phyloP scores from a whole-genome alignment of 2,113 vertebrate genomes.

The Nyctereutes procyonoides region DNA sequence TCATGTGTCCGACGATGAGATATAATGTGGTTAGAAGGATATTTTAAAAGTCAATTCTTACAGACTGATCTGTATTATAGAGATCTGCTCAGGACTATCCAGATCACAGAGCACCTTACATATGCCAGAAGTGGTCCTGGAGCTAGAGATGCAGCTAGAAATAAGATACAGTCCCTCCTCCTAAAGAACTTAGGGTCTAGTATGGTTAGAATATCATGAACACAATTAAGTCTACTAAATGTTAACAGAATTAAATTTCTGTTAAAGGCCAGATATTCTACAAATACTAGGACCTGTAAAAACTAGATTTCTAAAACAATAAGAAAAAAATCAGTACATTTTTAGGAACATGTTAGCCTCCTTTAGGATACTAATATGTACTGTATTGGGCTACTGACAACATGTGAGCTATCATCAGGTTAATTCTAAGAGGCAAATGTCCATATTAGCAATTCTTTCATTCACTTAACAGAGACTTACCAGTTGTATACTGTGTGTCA shows the following conservation, averaged over 20 bases:
- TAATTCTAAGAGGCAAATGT: background rate
- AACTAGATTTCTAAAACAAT: background rate
- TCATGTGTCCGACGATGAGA: background rate
- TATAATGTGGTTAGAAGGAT: background rate
- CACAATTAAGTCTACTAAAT: background rate
- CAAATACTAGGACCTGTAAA: background rate
- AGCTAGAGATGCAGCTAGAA: background rate
- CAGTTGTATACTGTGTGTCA: background rate
- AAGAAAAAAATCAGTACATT: background rate
- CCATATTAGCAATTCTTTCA: background rate
- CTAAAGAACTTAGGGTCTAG: background rate
- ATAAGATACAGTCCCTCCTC: background rate
- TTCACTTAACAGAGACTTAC: background rate
- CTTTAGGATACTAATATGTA: background rate
- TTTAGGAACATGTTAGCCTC: background rate
- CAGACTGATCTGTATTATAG: background rate
- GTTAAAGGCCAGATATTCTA: background rate
- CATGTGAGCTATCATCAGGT: background rate
- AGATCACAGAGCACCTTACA: background rate
- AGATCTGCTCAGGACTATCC: background rate
- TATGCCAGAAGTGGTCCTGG: background rate
- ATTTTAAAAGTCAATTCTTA: background rate
- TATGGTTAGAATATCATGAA: background rate
- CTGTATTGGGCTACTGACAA: background rate
- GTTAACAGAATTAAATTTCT: background rate